Conservation (phyloP, 2,797 vertebrate genomes). For the Leontocebus nigricollis region DNA sequence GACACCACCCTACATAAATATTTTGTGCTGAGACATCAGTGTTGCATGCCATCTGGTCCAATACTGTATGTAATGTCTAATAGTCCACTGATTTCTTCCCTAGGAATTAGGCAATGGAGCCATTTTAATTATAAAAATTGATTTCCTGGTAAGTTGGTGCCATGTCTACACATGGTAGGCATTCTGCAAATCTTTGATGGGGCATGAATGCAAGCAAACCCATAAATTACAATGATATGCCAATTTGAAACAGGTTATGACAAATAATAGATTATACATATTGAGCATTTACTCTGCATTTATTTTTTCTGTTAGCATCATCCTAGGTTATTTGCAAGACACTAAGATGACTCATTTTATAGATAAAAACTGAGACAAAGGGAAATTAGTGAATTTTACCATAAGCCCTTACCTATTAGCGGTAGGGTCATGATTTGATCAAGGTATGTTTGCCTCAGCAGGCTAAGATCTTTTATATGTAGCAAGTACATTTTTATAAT, state of each 20-base stretch:
- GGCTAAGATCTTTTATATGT: not conserved
- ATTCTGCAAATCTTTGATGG: not conserved
- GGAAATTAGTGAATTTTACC: not conserved
- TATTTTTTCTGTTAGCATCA: not conserved
- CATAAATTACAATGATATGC: not conserved
- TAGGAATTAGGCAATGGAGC: not conserved
- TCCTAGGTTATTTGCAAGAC: not conserved
- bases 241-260: not conserved
- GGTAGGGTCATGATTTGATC: not conserved
- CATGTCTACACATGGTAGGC: not conserved
- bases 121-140: not conserved
- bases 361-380: not conserved
- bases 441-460: not conserved
- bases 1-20: not conserved
- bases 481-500: not conserved
- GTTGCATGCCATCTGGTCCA: not conserved
- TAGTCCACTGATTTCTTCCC: not conserved
- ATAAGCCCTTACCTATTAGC: not conserved
- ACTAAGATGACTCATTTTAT: constrained; percentile 8
- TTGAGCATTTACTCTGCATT: not conserved
- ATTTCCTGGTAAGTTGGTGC: not conserved
- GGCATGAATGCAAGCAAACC: not conserved
- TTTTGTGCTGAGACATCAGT: not conserved
- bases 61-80: no score
- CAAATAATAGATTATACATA: not conserved